A percentile compares a stretch with the other conserved stretches of the same genome.
These are phyloP conservation scores for Acanthaster planci DNA, from an alignment of 35 echinoderm and acorn worm genomes.

Conservation along the genomic window DNA sequence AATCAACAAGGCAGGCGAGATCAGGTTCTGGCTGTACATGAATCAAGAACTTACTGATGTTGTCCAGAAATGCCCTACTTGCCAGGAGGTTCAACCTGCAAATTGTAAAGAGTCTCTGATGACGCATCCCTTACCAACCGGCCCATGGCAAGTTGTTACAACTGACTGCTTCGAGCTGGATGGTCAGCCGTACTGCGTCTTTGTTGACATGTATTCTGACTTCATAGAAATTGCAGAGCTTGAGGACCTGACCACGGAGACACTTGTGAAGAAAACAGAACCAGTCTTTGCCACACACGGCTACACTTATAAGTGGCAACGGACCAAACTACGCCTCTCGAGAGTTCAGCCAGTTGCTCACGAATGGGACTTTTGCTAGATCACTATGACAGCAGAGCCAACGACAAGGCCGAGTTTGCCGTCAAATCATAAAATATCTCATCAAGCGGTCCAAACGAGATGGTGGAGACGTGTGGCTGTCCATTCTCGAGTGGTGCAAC, in stretches of 20 bases:
- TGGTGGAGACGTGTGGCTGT: conserved; percentile 35
- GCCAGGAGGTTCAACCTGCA: conserved; percentile 24
- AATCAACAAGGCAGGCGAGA: conserved; percentile 43
- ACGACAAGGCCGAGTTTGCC: neutral
- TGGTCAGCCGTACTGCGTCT: conserved; percentile 54
- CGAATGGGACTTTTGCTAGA: neutral
- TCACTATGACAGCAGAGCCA: conserved; percentile 27
- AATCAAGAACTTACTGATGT: conserved; percentile 52
- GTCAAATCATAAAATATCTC: conserved; percentile 21
- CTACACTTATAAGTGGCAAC: conserved; percentile 36
- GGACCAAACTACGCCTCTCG: conserved; percentile 28
- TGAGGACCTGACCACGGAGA: neutral
- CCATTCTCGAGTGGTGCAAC: conserved; percentile 59
- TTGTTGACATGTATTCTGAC: conserved; percentile 69
- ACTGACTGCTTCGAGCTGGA: conserved; percentile 57
- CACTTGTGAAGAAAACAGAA: conserved; percentile 3
- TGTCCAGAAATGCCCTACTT: conserved; percentile 18
- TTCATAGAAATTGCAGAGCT: conserved; percentile 44
- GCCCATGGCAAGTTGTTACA: conserved; percentile 64
- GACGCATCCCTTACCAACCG: conserved; percentile 41
- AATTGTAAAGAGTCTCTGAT: conserved; percentile 60
- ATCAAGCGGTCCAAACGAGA: conserved; percentile 30
- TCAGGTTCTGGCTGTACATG: conserved; percentile 73
- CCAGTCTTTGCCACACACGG: conserved; percentile 42
- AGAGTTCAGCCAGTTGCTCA: conserved; percentile 6